Conservation (phyloP, 2,113 vertebrate genomes). For the Ceratotherium simum region DNA sequence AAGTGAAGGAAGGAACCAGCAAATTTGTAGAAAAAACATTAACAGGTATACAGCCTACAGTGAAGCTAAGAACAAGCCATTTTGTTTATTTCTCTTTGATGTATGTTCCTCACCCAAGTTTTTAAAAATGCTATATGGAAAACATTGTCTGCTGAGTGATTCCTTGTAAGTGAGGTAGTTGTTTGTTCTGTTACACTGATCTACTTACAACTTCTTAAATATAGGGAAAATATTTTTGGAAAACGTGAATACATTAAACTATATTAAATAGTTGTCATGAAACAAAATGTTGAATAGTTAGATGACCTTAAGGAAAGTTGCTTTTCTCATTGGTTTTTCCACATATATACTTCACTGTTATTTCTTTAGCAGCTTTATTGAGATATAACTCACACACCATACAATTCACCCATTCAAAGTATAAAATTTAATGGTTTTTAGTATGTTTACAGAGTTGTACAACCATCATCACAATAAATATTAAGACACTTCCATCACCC, state of each 20-base stretch:
- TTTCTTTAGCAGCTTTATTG: background rate
- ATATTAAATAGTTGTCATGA: background rate
- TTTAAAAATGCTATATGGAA: background rate
- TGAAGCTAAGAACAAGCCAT: background rate
- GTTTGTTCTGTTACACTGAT: background rate
- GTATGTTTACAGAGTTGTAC: background rate
- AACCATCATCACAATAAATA: background rate
- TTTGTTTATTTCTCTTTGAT: conserved; percentile 6
- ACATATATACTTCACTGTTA: background rate
- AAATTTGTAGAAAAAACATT: background rate
- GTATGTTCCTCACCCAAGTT: background rate
- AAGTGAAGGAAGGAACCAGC: background rate
- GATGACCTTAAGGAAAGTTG: background rate
- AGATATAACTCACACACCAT: background rate
- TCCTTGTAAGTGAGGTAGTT: background rate
- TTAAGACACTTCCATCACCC: background rate
- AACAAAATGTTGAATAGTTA: background rate
- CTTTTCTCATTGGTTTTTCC: background rate
- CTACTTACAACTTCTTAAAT: background rate
- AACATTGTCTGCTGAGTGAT: background rate
- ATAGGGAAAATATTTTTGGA: background rate
- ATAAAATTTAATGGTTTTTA: background rate
- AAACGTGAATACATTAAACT: background rate
- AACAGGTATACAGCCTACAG: background rate
- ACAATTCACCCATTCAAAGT: background rate